phyloP scores from a whole-genome alignment of 64 coral and sea anemone species.

The Montipora sp. region DNA sequence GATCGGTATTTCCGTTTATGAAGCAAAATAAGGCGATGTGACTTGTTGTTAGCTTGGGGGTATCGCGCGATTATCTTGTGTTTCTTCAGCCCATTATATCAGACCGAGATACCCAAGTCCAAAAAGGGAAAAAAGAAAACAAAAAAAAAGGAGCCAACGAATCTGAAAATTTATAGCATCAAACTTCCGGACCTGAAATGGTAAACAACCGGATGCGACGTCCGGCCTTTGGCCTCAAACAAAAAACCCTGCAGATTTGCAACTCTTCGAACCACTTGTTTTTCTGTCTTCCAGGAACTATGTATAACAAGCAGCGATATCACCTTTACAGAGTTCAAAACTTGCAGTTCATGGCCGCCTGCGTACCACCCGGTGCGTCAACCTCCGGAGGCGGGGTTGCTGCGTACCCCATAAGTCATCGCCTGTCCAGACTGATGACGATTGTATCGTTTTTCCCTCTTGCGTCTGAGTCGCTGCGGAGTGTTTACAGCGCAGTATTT shows the following conservation, averaged over 20 bases:
- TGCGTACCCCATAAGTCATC: slow-evolving; percentile 77
- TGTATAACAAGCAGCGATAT: slow-evolving; percentile 87
- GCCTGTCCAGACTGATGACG: slow-evolving; percentile 90
- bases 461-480: slow-evolving; percentile 65
- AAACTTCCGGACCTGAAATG: no score
- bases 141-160: no score
- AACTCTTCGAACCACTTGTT: background rate
- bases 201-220: no score
- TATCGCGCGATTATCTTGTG: no score
- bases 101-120: no score
- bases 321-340: slow-evolving; percentile 69
- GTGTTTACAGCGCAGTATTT: slow-evolving; percentile 76
- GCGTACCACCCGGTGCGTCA: slow-evolving; percentile 77
- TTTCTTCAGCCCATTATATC: no score
- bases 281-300: slow-evolving; percentile 49
- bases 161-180: no score
- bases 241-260: background rate
- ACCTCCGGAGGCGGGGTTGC: slow-evolving; percentile 81
- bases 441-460: slow-evolving; percentile 87
- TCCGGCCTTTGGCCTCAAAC: no score
- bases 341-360: slow-evolving; percentile 80
- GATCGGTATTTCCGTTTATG: no score
- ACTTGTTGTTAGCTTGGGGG: no score
- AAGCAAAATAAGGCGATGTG: no score
- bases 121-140: no score